Evolutionary conservation across 2,113 vertebrate genomes (phyloP).

Genomic region (Pimephales promelas): DNA sequence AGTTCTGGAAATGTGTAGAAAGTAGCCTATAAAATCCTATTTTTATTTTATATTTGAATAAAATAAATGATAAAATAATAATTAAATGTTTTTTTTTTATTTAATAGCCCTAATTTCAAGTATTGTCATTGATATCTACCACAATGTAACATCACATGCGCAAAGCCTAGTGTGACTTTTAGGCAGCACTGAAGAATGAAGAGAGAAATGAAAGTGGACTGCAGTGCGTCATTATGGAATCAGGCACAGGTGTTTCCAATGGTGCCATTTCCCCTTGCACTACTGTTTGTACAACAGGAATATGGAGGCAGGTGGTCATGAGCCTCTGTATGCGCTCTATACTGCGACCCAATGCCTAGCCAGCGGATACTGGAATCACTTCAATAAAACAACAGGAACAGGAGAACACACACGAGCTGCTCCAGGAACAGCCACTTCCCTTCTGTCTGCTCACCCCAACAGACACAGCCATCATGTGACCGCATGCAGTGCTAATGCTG

Average conservation of each 20-base stretch:
- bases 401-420: slow-evolving; percentile 32
- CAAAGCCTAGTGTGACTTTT: background rate
- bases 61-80: no score
- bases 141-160: background rate
- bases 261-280: slow-evolving; percentile 44
- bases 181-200: background rate
- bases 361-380: slow-evolving; percentile 29
- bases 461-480: slow-evolving; percentile 20
- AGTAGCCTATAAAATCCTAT: background rate
- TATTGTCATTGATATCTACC: background rate
- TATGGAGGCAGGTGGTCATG: slow-evolving; percentile 51
- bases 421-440: slow-evolving; percentile 37
- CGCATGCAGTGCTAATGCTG: background rate
- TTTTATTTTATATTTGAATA: background rate
- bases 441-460: slow-evolving; percentile 26
- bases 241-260: slow-evolving; percentile 53
- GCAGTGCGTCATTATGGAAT: slow-evolving; percentile 26
- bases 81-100: background rate
- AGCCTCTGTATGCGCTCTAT: slow-evolving; percentile 2
- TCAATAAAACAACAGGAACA: slow-evolving; percentile 46
- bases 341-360: background rate
- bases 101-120: background rate
- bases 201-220: background rate
- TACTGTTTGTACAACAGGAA: slow-evolving; percentile 55
- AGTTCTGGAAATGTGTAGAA: background rate